Evolutionary conservation across 1,140 invertebrate genomes (phyloP).

Genomic region (Bombus cullumanus): DNA sequence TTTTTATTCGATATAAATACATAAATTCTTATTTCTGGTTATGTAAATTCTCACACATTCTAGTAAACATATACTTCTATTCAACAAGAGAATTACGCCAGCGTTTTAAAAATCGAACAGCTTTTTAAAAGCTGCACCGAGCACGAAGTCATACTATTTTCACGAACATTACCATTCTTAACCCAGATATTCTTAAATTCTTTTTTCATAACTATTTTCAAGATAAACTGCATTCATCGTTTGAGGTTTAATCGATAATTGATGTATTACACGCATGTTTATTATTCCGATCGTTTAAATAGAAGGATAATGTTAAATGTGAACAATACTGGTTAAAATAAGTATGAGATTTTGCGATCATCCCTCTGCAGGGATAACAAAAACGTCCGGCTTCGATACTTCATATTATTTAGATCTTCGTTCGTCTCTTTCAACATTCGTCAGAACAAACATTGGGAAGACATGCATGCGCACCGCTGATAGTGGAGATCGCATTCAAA

Average conservation of each 20-base stretch:
- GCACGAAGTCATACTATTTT: too few relatives aligned
- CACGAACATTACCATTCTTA: neutral
- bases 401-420: neutral
- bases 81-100: too few relatives aligned
- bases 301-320: neutral
- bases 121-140: too few relatives aligned
- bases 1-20: too few relatives aligned
- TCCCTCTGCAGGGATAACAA: neutral
- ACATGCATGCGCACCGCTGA: conserved; percentile 60
- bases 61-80: too few relatives aligned
- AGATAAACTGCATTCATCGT: neutral
- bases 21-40: too few relatives aligned
- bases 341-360: neutral
- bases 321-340: neutral
- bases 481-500: conserved; percentile 76
- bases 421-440: neutral
- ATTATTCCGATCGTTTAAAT: neutral
- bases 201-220: neutral
- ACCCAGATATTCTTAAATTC: neutral
- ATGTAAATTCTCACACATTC: too few relatives aligned
- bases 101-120: too few relatives aligned
- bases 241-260: too few relatives aligned
- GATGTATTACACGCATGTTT: neutral
- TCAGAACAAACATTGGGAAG: too few relatives aligned
- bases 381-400: neutral